phyloP scores from a whole-genome alignment of 1,140 invertebrate species.

The Sogatella furcifera region DNA sequence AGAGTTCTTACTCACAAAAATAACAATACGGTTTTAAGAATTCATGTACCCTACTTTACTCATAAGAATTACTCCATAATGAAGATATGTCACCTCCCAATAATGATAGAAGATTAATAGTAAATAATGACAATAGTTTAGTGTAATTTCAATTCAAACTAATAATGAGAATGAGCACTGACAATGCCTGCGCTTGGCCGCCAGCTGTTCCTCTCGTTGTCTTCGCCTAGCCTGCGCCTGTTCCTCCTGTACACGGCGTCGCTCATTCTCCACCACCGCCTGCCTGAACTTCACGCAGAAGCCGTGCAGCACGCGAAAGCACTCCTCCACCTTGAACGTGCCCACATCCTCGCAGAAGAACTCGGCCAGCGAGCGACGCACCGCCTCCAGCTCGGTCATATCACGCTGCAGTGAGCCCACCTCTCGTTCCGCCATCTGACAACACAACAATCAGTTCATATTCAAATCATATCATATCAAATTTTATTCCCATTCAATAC shows the following conservation, averaged over 20 bases:
- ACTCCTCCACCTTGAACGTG: constrained; percentile 90
- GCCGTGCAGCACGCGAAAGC: constrained; percentile 77
- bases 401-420: constrained; percentile 63
- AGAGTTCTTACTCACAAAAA: too few relatives aligned
- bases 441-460: too few relatives aligned
- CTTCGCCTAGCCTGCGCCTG: constrained; percentile 63
- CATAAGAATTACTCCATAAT: too few relatives aligned
- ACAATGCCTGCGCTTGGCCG: constrained; percentile 50
- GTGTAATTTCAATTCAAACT: background rate
- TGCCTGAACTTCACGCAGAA: constrained; percentile 80
- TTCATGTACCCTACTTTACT: too few relatives aligned
- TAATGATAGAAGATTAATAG: too few relatives aligned
- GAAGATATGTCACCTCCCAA: too few relatives aligned
- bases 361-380: constrained; percentile 69
- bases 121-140: background rate
- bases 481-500: too few relatives aligned
- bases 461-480: too few relatives aligned
- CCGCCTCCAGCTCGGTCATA: constrained; percentile 69
- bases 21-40: too few relatives aligned
- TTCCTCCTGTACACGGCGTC: constrained; percentile 66
- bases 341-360: constrained; percentile 91
- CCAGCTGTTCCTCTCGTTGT: constrained; percentile 65
- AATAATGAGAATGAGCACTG: too few relatives aligned
- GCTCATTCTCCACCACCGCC: constrained; percentile 71
- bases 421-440: constrained; percentile 67